Evolutionary conservation across 2,113 vertebrate species (phyloP).

Genomic region (Colistium nudipinnis): DNA sequence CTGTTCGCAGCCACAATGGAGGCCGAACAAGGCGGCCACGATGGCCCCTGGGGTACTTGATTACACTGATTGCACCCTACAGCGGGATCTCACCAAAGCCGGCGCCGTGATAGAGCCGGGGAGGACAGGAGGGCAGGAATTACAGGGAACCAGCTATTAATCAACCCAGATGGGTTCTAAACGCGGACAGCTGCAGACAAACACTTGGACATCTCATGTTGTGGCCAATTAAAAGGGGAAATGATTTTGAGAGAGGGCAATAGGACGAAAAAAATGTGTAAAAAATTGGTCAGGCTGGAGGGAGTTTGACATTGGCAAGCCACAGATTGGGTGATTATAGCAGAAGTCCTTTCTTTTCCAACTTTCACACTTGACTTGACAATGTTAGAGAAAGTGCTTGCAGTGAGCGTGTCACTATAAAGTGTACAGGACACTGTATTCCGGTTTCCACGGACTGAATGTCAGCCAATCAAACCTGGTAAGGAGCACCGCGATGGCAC

Average conservation of each 20-base stretch:
- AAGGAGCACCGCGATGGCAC: constrained; percentile 8
- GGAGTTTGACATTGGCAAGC: constrained; percentile 5
- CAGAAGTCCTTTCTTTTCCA: background rate
- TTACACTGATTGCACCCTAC: constrained; percentile 55
- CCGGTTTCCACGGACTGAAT: constrained; percentile 10
- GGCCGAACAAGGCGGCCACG: constrained; percentile 21
- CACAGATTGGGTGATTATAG: background rate
- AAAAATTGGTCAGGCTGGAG: background rate
- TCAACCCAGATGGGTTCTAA: constrained; percentile 28
- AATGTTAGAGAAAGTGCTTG: constrained; percentile 13
- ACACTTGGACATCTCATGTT: constrained; percentile 1
- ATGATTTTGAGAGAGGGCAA: background rate
- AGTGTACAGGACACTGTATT: too few relatives aligned
- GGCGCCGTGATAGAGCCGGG: constrained; percentile 13
- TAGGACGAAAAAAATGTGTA: background rate
- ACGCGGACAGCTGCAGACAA: constrained; percentile 13
- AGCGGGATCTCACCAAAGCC: constrained; percentile 9
- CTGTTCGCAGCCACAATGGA: constrained; percentile 35
- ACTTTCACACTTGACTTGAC: constrained; percentile 3
- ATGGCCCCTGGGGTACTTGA: constrained; percentile 42
- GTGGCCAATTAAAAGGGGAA: constrained; percentile 34
- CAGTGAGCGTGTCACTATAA: too few relatives aligned
- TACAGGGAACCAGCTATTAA: constrained; percentile 16
- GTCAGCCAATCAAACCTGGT: constrained; percentile 8
- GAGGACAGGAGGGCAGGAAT: constrained; percentile 20